These are phyloP conservation scores for Dichetophora obliterata DNA, from an alignment of 2,888 invertebrate species.

Conservation along the genomic window DNA sequence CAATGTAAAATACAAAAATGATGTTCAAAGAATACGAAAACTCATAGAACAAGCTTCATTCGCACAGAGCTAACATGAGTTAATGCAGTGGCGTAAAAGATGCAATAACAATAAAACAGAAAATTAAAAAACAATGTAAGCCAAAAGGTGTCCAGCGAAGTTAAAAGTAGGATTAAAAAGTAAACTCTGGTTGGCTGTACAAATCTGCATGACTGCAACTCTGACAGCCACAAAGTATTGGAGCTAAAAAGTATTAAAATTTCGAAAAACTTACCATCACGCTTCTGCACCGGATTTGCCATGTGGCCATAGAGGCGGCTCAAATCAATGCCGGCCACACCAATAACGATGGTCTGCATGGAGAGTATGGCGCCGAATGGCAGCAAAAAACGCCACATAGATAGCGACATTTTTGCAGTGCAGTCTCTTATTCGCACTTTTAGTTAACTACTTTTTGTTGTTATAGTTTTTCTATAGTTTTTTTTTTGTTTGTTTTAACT, in stretches of 20 bases:
- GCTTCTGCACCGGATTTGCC: conserved; percentile 67
- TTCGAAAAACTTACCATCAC: conserved; percentile 66
- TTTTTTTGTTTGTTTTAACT: neutral
- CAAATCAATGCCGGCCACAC: conserved; percentile 77
- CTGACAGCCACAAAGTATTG: neutral
- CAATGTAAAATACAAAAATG: neutral
- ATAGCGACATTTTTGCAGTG: conserved; percentile 42
- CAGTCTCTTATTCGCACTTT: neutral
- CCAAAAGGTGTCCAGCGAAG: neutral
- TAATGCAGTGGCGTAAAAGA: neutral
- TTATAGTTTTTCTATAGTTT: neutral
- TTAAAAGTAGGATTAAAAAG: too few relatives aligned
- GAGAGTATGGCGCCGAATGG: conserved; percentile 75
- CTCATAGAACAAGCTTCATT: conserved; percentile 37
- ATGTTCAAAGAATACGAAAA: neutral
- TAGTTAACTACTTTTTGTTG: neutral
- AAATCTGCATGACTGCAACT: too few relatives aligned
- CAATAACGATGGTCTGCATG: conserved; percentile 77
- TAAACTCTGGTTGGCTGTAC: too few relatives aligned
- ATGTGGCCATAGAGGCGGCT: conserved; percentile 85
- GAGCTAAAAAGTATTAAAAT: neutral
- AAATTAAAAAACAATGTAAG: conserved; percentile 1
- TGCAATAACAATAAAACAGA: neutral
- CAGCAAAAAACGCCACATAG: conserved; percentile 68
- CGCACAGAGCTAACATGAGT: neutral